phyloP scores from a whole-genome alignment of 2,888 invertebrate genomes.

The Leptura quadrifasciata region DNA sequence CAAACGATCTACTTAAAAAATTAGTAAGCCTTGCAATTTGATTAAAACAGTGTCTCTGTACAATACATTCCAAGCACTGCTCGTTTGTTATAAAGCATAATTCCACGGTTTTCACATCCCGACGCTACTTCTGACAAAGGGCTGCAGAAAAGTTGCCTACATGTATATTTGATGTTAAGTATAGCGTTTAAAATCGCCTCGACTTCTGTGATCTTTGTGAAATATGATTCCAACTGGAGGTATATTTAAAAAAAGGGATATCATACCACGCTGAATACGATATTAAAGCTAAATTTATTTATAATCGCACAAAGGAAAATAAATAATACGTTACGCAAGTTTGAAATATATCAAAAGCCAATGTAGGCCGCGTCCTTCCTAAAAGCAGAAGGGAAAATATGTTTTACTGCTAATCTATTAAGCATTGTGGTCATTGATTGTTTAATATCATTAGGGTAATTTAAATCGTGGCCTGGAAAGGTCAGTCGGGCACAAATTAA shows the following conservation, averaged over 20 bases:
- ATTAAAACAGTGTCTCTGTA: neutral
- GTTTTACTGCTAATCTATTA: neutral
- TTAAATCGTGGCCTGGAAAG: constrained; percentile 3
- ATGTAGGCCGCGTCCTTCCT: neutral
- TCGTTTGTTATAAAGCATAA: neutral
- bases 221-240: neutral
- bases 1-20: too few relatives aligned
- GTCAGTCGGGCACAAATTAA: neutral
- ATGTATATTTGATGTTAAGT: constrained; percentile 13
- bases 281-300: neutral
- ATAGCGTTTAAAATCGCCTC: constrained; percentile 12
- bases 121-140: constrained; percentile 20
- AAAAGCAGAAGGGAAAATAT: neutral
- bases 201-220: neutral
- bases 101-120: constrained; percentile 3
- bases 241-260: constrained; percentile 1
- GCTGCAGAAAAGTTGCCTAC: neutral
- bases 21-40: too few relatives aligned
- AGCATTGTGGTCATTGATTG: neutral
- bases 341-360: neutral
- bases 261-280: neutral
- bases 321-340: neutral
- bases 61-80: neutral
- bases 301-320: neutral
- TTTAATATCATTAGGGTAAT: neutral